These are phyloP conservation scores for Gambusia yucatana DNA, from an alignment of 2,797 vertebrate genomes.

Conservation along the genomic window DNA sequence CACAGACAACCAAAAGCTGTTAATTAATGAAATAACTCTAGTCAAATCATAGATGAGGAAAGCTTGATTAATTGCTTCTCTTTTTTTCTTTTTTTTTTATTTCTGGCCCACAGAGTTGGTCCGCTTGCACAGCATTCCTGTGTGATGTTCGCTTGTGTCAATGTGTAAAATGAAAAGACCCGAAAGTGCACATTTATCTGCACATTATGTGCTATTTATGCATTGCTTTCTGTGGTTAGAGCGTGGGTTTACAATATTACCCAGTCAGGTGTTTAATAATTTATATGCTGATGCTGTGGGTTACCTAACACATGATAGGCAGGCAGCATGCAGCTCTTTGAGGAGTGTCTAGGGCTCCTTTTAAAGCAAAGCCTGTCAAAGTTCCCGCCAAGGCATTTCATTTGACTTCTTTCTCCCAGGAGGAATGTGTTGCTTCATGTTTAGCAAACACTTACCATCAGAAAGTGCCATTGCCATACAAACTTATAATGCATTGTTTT, in stretches of 20 bases:
- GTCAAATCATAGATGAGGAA: slow-evolving; percentile 69
- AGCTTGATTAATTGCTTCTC: slow-evolving; percentile 71
- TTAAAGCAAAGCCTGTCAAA: slow-evolving; percentile 58
- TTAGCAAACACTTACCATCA: slow-evolving; percentile 32
- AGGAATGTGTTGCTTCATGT: slow-evolving; percentile 31
- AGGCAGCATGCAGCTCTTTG: slow-evolving; percentile 50
- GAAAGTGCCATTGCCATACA: slow-evolving; percentile 23
- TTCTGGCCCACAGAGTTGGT: slow-evolving; percentile 42
- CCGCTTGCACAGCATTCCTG: slow-evolving; percentile 12
- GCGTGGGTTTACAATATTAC: slow-evolving; percentile 57
- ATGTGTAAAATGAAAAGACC: slow-evolving; percentile 16
- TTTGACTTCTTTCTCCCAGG: slow-evolving; percentile 48
- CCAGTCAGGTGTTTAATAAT: slow-evolving; percentile 72
- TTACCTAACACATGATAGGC: slow-evolving; percentile 71
- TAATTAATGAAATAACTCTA: slow-evolving; percentile 79
- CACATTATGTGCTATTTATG: slow-evolving; percentile 1
- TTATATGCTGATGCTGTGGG: slow-evolving; percentile 62
- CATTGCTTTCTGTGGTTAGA: slow-evolving; percentile 35
- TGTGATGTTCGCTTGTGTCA: slow-evolving; percentile 1
- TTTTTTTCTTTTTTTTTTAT: slow-evolving; percentile 15
- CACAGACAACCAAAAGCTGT: slow-evolving; percentile 61
- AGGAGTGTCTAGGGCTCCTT: slow-evolving; percentile 57
- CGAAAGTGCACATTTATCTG: slow-evolving; percentile 4
- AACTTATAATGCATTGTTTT: not conserved
- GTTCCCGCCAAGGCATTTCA: slow-evolving; percentile 59